phyloP scores from a whole-genome alignment of 2,888 invertebrate genomes.

The Baccha elongata region DNA sequence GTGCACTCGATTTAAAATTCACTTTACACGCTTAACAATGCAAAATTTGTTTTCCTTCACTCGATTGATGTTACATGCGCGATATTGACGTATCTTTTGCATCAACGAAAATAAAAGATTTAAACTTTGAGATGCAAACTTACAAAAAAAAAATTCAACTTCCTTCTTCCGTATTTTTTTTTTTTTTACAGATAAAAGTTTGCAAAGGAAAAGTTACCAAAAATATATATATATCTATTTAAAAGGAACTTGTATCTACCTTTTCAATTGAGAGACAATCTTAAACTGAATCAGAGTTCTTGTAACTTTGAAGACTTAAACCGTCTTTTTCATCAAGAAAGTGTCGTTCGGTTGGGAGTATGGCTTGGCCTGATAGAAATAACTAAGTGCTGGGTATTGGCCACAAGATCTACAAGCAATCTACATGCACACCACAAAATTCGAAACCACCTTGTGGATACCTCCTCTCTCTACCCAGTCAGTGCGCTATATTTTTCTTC shows the following conservation, averaged over 20 bases:
- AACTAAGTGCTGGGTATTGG: constrained; percentile 51
- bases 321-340: constrained; percentile 64
- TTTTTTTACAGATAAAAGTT: background rate
- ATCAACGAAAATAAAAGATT: constrained; percentile 37
- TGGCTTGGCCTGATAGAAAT: constrained; percentile 54
- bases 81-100: constrained; percentile 31
- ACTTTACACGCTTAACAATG: constrained; percentile 32
- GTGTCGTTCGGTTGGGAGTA: constrained; percentile 48
- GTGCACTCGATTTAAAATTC: constrained; percentile 27
- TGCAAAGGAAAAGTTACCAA: constrained; percentile 8
- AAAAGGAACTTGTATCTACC: constrained; percentile 60
- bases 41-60: constrained; percentile 54
- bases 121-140: constrained; percentile 3
- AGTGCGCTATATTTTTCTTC: constrained; percentile 62
- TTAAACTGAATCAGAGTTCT: constrained; percentile 72
- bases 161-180: constrained; percentile 50
- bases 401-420: constrained; percentile 57
- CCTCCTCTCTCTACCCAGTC: background rate
- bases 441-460: constrained; percentile 45
- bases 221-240: constrained; percentile 38
- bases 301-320: constrained; percentile 73
- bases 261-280: constrained; percentile 72
- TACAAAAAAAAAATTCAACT: constrained; percentile 29
- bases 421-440: constrained; percentile 34
- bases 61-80: constrained; percentile 50